A percentile compares a stretch with the other conserved stretches of the same genome.
Evolutionary conservation across 2,113 vertebrate genomes (phyloP).

Genomic region (Mastomys coucha): DNA sequence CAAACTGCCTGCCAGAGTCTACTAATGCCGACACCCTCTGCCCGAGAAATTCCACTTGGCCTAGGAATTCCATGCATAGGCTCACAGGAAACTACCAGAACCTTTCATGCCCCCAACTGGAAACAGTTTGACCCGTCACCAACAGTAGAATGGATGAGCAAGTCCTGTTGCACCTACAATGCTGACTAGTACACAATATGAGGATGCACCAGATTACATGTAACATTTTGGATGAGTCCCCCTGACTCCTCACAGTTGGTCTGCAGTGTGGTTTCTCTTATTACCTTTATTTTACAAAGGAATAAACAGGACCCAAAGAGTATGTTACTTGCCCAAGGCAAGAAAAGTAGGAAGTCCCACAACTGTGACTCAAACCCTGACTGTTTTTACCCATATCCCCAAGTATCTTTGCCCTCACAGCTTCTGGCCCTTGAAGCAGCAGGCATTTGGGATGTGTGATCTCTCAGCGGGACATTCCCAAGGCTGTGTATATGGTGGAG

Average conservation of each 20-base stretch:
- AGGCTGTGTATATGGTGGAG: neutral
- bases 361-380: neutral
- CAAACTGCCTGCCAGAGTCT: neutral
- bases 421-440: neutral
- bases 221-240: neutral
- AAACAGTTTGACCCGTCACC: slow-evolving; percentile 7
- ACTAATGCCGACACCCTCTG: neutral
- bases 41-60: neutral
- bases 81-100: slow-evolving; percentile 4
- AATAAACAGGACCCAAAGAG: neutral
- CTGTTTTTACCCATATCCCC: neutral
- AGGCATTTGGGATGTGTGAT: neutral
- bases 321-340: neutral
- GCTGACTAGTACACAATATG: neutral
- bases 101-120: neutral
- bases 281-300: neutral
- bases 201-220: neutral
- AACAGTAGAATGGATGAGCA: neutral
- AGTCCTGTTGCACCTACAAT: neutral
- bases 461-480: neutral
- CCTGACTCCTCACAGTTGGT: neutral
- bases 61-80: neutral
- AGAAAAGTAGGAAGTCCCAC: neutral
- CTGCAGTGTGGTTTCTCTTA: neutral
- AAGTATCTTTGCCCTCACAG: no score